Evolutionary conservation across 2,888 invertebrate species (phyloP).

Genomic region (Acronicta aceris): DNA sequence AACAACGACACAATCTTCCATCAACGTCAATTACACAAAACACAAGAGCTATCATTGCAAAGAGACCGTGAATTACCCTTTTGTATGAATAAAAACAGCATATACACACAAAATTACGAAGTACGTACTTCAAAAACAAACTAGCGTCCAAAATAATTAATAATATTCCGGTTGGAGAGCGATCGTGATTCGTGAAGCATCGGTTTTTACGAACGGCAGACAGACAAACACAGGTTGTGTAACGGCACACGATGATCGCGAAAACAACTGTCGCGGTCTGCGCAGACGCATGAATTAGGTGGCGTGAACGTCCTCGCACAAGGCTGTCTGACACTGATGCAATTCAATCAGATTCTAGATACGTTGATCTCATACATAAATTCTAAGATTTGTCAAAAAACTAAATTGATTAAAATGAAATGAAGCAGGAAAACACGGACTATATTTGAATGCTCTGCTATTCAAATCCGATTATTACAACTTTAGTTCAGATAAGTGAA

Average conservation of each 20-base stretch:
- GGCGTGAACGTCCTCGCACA: conserved; percentile 75
- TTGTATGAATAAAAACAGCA: neutral
- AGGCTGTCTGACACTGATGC: conserved; percentile 71
- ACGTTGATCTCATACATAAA: conserved; percentile 53
- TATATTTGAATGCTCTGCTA: neutral
- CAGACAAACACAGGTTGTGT: conserved; percentile 50
- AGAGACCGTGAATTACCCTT: neutral
- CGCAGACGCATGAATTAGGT: conserved; percentile 70
- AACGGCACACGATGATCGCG: conserved; percentile 57
- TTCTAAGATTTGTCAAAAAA: conserved; percentile 27
- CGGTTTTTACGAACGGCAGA: conserved; percentile 41
- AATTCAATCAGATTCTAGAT: conserved; percentile 64
- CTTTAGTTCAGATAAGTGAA: neutral
- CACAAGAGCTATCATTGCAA: no score
- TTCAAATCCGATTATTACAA: neutral
- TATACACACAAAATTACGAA: conserved; percentile 18
- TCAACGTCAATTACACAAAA: neutral
- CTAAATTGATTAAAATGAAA: conserved; percentile 11
- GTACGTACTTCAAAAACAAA: conserved; percentile 23
- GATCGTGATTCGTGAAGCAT: conserved; percentile 32
- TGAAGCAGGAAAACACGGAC: neutral
- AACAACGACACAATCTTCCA: neutral
- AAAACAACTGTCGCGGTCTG: conserved; percentile 60
- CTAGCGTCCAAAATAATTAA: conserved; percentile 31
- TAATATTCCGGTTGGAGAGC: conserved; percentile 18